These are phyloP conservation scores for Amphiprion percula DNA, from an alignment of 2,113 vertebrate species.

Conservation along the genomic window DNA sequence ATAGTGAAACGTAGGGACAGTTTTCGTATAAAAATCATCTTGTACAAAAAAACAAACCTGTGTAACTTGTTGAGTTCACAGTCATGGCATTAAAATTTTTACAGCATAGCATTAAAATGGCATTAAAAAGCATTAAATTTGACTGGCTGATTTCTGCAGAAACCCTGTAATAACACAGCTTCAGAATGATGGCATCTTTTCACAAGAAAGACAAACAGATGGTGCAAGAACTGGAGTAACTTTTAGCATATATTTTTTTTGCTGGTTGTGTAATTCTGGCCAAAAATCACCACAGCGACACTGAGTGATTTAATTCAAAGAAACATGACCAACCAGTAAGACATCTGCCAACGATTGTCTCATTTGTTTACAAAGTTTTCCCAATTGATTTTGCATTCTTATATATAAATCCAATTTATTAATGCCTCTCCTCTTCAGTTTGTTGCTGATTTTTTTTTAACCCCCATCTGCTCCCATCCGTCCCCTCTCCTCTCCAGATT, in stretches of 20 bases:
- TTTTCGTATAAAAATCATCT: too few species aligned
- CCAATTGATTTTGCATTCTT: neutral
- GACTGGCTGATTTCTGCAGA: too few species aligned
- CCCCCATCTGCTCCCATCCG: neutral
- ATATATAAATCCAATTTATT: neutral
- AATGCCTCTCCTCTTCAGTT: slow-evolving; percentile 16
- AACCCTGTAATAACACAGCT: neutral
- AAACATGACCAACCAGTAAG: neutral
- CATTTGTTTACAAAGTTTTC: neutral
- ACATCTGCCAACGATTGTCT: neutral
- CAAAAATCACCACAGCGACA: slow-evolving; percentile 4
- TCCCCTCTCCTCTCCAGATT: slow-evolving; percentile 21
- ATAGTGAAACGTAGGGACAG: too few species aligned
- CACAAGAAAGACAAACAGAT: neutral
- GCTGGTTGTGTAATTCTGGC: neutral
- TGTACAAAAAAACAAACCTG: too few species aligned
- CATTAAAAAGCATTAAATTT: too few species aligned
- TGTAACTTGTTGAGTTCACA: too few species aligned
- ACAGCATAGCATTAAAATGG: too few species aligned
- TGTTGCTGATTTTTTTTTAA: slow-evolving; percentile 16
- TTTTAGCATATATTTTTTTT: neutral
- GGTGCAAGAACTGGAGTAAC: neutral
- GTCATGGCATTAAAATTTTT: too few species aligned
- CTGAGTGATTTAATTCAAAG: too few species aligned
- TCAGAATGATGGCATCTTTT: neutral